Evolutionary conservation across 2,113 vertebrate genomes (phyloP), one percentile per base, ranked within the genome.

Genomic region (Python bivittatus): DNA sequence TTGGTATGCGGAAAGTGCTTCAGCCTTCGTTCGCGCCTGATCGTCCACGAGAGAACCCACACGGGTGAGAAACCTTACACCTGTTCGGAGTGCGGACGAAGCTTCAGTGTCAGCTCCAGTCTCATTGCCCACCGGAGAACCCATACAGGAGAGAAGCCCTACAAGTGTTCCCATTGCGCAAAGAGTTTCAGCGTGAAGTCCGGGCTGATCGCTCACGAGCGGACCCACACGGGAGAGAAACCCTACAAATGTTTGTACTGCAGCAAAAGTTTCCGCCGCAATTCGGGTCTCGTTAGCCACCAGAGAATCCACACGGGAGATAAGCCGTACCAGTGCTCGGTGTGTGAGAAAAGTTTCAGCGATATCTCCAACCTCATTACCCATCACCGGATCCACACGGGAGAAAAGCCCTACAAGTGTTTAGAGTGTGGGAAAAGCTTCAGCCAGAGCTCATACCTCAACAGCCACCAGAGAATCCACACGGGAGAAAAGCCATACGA

Each of bases 161-260:
- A 97, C 92, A 96, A 94, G 88, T 97, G 96, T 88, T 86, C 94
- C 0, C 97, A 96, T 1, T 97, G 95, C 61, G 96, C 95, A 9
- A 96, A 96, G 84, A 95, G 94, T 83, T 97, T 97, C 86, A 97
- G 53, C 52, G 98, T 98, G 93, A 98, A 98, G 64, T 98, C 98
- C 3, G 97, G 98, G 64, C 97, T 98, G 56, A 98, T 98, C 88
- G 98, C 98, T 91, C 98, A 99, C 93, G 98, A 97, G 96, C 97
- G 98, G 92, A 97, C 97, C 33, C 98, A 99, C 84, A 97, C 98
- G 1, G 98, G 98, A 79, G 98, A 98, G 57, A 98, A 98, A 54
- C 97, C 98, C 0, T 98, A 97, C 84, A 93, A 96, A 29, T 98
- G 98, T 54, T 92, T 95, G 42, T 97, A 97, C 90, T 97, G 97